Evolutionary conservation across 2,888 invertebrate genomes (phyloP).

Genomic region (Stenurella melanura): DNA sequence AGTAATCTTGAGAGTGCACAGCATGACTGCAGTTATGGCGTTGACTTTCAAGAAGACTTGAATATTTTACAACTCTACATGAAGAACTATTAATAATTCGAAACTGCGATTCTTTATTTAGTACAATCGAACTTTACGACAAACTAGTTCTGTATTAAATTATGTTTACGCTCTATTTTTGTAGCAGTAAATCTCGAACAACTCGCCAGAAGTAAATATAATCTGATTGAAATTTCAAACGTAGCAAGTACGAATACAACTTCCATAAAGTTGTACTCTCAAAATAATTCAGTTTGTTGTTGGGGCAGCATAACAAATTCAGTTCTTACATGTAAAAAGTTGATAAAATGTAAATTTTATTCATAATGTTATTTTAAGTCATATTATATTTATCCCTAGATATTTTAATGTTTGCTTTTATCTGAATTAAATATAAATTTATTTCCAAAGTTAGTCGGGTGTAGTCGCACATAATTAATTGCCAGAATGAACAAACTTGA

Average conservation of each 20-base stretch:
- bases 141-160: conserved; percentile 8
- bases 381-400: background rate
- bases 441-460: too few species aligned
- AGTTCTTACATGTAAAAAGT: background rate
- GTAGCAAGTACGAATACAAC: conserved; percentile 10
- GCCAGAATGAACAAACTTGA: too few species aligned
- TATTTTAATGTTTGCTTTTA: too few species aligned
- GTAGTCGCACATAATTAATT: too few species aligned
- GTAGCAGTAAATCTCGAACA: conserved; percentile 16
- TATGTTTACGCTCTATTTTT: conserved; percentile 11
- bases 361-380: background rate
- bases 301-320: background rate
- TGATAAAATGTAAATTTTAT: background rate
- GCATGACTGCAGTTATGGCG: background rate
- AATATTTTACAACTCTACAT: background rate
- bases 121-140: conserved; percentile 3
- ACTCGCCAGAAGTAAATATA: conserved; percentile 21
- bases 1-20: background rate
- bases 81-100: background rate
- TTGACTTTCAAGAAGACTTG: background rate
- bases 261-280: conserved; percentile 11
- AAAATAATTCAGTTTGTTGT: conserved; percentile 10
- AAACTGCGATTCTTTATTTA: background rate
- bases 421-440: too few species aligned
- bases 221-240: conserved; percentile 19